phyloP scores from a whole-genome alignment of 2,888 invertebrate genomes.

The Deilephila elpenor region DNA sequence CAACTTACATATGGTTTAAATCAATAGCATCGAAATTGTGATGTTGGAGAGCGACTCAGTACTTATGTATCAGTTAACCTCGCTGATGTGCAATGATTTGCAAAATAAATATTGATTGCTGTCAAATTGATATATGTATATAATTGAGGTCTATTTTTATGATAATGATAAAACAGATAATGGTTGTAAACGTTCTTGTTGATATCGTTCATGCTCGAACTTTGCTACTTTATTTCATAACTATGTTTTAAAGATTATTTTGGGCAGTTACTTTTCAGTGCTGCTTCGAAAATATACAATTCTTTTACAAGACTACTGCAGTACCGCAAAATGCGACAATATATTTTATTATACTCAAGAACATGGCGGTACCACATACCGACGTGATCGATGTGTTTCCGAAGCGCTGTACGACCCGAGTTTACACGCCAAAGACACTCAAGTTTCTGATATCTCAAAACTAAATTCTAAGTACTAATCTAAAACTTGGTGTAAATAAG shows the following conservation, averaged over 20 bases:
- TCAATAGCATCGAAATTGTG: constrained; percentile 34
- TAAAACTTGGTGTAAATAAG: constrained; percentile 39
- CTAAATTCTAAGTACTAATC: constrained; percentile 29
- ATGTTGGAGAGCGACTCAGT: constrained; percentile 29
- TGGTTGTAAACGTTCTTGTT: too few relatives aligned
- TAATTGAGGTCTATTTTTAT: not conserved
- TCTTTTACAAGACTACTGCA: not conserved
- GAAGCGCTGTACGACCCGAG: not conserved
- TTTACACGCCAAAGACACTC: constrained; percentile 13
- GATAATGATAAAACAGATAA: too few relatives aligned
- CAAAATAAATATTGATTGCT: not conserved
- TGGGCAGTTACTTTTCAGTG: not conserved
- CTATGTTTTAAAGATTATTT: too few relatives aligned
- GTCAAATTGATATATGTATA: not conserved
- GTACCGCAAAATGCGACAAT: not conserved
- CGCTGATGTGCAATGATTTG: not conserved
- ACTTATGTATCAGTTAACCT: not conserved
- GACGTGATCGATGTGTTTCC: not conserved
- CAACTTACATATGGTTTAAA: constrained; percentile 37
- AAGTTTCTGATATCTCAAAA: constrained; percentile 18
- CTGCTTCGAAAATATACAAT: not conserved
- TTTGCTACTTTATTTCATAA: too few relatives aligned
- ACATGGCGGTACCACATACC: not conserved
- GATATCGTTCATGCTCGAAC: too few relatives aligned
- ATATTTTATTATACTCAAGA: not conserved